These are phyloP conservation scores for Belonocnema kinseyi DNA, from an alignment of 1,140 invertebrate species.

Conservation along the genomic window DNA sequence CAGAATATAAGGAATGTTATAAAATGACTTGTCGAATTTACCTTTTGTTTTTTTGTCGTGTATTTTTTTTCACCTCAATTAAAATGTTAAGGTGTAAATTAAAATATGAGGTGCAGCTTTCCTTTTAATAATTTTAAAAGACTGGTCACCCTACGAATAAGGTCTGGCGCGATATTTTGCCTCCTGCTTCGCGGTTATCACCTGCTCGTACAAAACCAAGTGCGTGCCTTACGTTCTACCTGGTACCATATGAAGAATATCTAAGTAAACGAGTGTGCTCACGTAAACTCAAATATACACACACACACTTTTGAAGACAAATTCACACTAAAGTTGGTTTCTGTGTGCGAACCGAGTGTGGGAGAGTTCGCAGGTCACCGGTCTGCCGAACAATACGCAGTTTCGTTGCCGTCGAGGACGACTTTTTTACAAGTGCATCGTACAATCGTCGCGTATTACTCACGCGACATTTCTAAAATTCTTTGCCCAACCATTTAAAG, in stretches of 20 bases:
- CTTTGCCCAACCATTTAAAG: conserved; percentile 29
- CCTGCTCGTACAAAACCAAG: conserved; percentile 54
- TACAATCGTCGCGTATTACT: conserved; percentile 53
- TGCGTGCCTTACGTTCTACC: conserved; percentile 38
- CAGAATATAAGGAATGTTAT: no score
- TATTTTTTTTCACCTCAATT: no score
- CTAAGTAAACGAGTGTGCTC: not conserved
- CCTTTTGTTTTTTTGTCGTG: no score
- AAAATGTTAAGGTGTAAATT: no score
- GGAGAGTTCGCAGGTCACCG: conserved; percentile 72
- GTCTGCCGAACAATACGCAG: conserved; percentile 66
- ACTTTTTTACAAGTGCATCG: conserved; percentile 52
- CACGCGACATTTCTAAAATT: conserved; percentile 45
- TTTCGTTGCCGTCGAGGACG: conserved; percentile 60
- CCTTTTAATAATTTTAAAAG: not conserved
- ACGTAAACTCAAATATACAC: conserved; percentile 3
- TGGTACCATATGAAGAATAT: conserved; percentile 14
- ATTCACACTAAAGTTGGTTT: conserved; percentile 22
- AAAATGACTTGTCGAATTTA: no score
- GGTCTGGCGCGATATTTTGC: conserved; percentile 35
- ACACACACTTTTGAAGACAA: not conserved
- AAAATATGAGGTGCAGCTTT: conserved; percentile 2
- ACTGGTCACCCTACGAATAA: not conserved
- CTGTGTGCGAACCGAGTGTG: conserved; percentile 56
- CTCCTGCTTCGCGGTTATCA: conserved; percentile 56